Base-by-base conservation (phyloP, 2,797 vertebrate species). In the Podarcis lilfordi region DNA sequence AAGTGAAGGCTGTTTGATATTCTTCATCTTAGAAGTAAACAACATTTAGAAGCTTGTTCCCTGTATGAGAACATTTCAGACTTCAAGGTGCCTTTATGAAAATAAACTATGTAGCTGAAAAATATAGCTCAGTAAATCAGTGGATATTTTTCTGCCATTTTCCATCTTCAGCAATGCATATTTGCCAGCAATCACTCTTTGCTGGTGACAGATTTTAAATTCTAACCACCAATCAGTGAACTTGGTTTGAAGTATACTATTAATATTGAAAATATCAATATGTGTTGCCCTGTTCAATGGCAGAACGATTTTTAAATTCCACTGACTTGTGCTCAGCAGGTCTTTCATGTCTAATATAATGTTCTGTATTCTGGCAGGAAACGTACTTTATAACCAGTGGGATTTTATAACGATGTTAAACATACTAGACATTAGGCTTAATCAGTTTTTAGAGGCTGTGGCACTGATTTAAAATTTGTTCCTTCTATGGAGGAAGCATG, bases 1-100 rank as follows among this genome's bases (percentile, higher is more conserved):
- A 96, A 91, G 90, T 88, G 59, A 88, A 86, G 76, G 78, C 61
- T 89, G 84, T 86, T 75, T 91, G 77, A 74, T 89, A 92, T 89
- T 92, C 84, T 69, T 89, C 74, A 82, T 10, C 77, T 86, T 64
- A 82, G 82, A 87, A 91, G 74, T 82, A 89, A 89, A 89, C 61
- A 87, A 81, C 23, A 82, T 85, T 89, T 87, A 74, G 68, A 88
- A 88, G 69, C 32, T 50, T 27, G 9, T 83, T 89, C 87, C 82
- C 84, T 91, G 2, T 68, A 9, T 90, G 50, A 69, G 55, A 80
- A 78, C 66, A 19, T 91, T 82, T 91, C 77, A 68, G 64, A 72
- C 43, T 81, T 40, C 75, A 85, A 81, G 87, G 81, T 90, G 81
- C 27, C 8, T 93, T 94, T 92, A 84, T 92, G 85, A 90, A 93